phyloP scores from a whole-genome alignment of 2,113 vertebrate species.

The Colistium nudipinnis region DNA sequence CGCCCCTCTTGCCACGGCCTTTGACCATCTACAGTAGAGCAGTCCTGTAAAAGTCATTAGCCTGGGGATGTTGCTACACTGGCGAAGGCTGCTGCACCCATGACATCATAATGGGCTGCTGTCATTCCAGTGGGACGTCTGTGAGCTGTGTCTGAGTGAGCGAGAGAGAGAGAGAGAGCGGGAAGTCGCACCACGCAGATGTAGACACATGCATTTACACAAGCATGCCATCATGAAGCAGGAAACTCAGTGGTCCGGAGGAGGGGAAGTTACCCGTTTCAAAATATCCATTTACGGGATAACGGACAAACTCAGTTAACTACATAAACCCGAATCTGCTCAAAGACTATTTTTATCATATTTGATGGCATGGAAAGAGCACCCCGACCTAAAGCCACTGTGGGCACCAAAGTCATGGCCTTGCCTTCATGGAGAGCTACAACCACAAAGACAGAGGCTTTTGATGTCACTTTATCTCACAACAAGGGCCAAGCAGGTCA shows the following conservation, averaged over 20 bases:
- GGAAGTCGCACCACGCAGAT: conserved; percentile 33
- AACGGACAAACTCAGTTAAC: conserved; percentile 22
- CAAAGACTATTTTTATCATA: conserved; percentile 22
- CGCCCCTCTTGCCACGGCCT: conserved; percentile 46
- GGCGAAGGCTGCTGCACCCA: conserved; percentile 55
- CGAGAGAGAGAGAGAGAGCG: conserved; percentile 28
- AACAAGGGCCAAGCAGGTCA: conserved; percentile 36
- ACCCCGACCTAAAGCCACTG: conserved; percentile 15
- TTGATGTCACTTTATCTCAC: conserved; percentile 66
- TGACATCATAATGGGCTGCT: conserved; percentile 79
- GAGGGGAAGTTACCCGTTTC: conserved; percentile 39
- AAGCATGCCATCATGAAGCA: conserved; percentile 43
- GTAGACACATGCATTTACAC: conserved; percentile 46
- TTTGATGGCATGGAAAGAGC: conserved; percentile 15
- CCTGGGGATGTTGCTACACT: conserved; percentile 64
- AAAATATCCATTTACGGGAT: conserved; percentile 53
- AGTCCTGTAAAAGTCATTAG: conserved; percentile 77
- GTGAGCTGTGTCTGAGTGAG: conserved; percentile 39
- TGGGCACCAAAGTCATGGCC: conserved; percentile 20
- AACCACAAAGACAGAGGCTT: conserved; percentile 37
- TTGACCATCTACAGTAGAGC: conserved; percentile 52
- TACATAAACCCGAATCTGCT: conserved; percentile 4
- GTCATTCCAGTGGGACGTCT: conserved; percentile 71
- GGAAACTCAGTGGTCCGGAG: conserved; percentile 43
- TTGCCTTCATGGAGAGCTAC: conserved; percentile 40